Evolutionary conservation across 2,888 invertebrate genomes (phyloP).

Genomic region (Andrena camellia): DNA sequence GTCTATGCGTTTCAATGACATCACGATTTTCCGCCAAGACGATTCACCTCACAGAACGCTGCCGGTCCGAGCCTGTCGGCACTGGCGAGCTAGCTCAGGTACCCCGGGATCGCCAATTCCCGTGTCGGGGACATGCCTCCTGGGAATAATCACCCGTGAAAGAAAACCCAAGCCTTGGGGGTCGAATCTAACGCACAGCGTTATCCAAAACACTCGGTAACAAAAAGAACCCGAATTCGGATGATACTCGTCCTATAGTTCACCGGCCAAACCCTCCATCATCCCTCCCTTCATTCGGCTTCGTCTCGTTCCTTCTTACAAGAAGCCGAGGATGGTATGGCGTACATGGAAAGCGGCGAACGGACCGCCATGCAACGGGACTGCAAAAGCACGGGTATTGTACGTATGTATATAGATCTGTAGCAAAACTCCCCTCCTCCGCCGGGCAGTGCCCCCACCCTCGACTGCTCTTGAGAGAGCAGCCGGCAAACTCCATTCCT

Average conservation of each 20-base stretch:
- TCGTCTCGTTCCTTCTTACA: slow-evolving; percentile 39
- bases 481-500: slow-evolving; percentile 65
- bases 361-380: slow-evolving; percentile 54
- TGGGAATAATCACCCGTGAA: too few relatives aligned
- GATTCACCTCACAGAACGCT: too few relatives aligned
- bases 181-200: too few relatives aligned
- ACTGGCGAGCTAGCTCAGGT: too few relatives aligned
- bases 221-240: too few relatives aligned
- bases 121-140: too few relatives aligned
- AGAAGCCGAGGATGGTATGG: slow-evolving; percentile 39
- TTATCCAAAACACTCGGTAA: too few relatives aligned
- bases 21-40: not conserved
- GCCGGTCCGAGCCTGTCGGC: too few relatives aligned
- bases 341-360: slow-evolving; percentile 13
- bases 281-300: not conserved
- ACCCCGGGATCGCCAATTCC: too few relatives aligned
- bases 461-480: slow-evolving; percentile 59
- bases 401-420: slow-evolving; percentile 46
- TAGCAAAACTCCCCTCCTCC: slow-evolving; percentile 49
- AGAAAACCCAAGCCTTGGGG: too few relatives aligned
- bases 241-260: too few relatives aligned
- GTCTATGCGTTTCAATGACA: not conserved
- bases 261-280: too few relatives aligned
- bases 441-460: slow-evolving; percentile 25
- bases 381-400: slow-evolving; percentile 59